Base-by-base conservation (phyloP, 2,797 vertebrate genomes). In the Notolabrus celidotus region DNA sequence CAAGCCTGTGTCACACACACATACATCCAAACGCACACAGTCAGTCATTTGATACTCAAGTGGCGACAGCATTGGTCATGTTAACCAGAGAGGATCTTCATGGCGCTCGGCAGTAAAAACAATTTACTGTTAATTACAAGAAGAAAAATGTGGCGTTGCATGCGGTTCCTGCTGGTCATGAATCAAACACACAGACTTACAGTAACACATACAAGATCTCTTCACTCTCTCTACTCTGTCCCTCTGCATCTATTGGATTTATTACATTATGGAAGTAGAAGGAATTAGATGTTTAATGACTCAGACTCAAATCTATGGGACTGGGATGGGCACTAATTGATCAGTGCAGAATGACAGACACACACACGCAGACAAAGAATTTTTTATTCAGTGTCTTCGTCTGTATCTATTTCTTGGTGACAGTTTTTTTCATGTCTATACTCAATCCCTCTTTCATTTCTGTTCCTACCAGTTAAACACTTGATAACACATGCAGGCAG, bases 41-140 rank as follows among this genome's bases (percentile, higher is more conserved):
- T 81, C 88, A 92, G 93, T 88, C 84, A 93, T 90, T 91, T 92
- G 93, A 93, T 93, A 94, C 94, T 96, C 96, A 94, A 96, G 96
- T 93, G 94, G 94, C 86, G 91, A 95, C 95, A 95, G 94, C 92
- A 92, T 94, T 94, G 92, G 59, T 73, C 34, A 57, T 80, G 81
- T 84, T 95, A 96, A 96, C 94, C 95, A 79, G 86, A 68, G 80
- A 95, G 95, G 95, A 96, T 95, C 96, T 97, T 97, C 95, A 96
- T 97, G 95, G 95, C 91, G 91, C 45, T 47, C 93, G 85, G 95
- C 95, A 96, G 95, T 97, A 96, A 97, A 94, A 98, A 97, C 96
- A 96, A 97, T 97, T 97, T 97, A 96, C 95, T 97, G 95, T 97
- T 99, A 97, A 98, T 98, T 98, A 97, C 95, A 95, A 95, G 95